Conservation (phyloP, 2,113 vertebrate species). For the Larimichthys polyactis region DNA sequence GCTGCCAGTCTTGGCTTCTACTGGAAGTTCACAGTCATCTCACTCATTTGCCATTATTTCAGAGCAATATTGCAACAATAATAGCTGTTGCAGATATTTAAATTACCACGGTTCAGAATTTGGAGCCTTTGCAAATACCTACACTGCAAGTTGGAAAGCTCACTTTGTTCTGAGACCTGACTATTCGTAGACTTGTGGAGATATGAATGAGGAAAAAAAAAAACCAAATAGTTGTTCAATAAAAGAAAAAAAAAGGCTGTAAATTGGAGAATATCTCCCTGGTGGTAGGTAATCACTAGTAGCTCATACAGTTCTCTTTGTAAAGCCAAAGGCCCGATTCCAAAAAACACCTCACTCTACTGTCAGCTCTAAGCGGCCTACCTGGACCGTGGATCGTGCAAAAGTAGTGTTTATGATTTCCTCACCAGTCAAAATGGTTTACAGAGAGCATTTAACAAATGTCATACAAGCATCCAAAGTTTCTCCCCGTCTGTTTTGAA, state of each 20-base stretch:
- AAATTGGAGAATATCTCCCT: slow-evolving; percentile 62
- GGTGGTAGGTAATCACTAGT: slow-evolving; percentile 64
- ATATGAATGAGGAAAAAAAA: slow-evolving; percentile 12
- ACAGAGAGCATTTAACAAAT: slow-evolving; percentile 72
- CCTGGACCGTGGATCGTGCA: slow-evolving; percentile 66
- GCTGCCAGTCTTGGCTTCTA: slow-evolving; percentile 45
- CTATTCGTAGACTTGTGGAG: slow-evolving; percentile 8
- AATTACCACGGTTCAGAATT: not conserved
- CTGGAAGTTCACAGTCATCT: slow-evolving; percentile 8
- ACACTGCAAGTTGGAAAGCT: slow-evolving; percentile 8
- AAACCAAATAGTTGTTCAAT: slow-evolving; percentile 34
- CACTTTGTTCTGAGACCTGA: not conserved
- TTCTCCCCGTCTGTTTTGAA: slow-evolving; percentile 72
- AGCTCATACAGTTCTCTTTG: slow-evolving; percentile 62
- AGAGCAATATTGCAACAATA: slow-evolving; percentile 12
- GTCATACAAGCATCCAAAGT: slow-evolving; percentile 60
- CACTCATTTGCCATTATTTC: slow-evolving; percentile 33
- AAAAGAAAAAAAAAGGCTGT: slow-evolving; percentile 46
- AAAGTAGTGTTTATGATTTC: slow-evolving; percentile 72
- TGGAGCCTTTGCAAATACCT: slow-evolving; percentile 19
- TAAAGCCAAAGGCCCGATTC: slow-evolving; percentile 46
- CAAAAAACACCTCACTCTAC: slow-evolving; percentile 62
- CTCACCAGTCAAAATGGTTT: slow-evolving; percentile 70
- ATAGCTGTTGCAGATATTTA: slow-evolving; percentile 5
- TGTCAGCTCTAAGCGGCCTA: slow-evolving; percentile 44